phyloP scores from a whole-genome alignment of 2,113 vertebrate genomes.

The Prolemur simus region DNA sequence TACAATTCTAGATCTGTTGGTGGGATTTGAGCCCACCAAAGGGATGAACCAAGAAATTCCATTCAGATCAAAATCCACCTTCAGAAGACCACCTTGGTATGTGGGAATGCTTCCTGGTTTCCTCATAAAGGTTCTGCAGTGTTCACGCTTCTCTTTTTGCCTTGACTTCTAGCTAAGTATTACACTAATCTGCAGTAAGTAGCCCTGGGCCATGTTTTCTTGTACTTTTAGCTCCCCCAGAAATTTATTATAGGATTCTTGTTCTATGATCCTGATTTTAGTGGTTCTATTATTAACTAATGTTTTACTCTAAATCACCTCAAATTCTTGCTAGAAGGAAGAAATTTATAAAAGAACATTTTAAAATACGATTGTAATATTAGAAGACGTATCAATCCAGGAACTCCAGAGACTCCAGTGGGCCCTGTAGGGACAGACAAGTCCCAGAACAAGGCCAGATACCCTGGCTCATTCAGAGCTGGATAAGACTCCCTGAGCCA shows the following conservation, averaged over 20 bases:
- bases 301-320: neutral
- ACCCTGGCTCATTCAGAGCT: neutral
- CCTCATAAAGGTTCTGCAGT: neutral
- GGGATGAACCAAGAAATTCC: neutral
- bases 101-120: neutral
- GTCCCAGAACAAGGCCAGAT: neutral
- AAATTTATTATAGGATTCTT: neutral
- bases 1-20: neutral
- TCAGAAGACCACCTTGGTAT: neutral
- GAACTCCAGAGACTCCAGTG: neutral
- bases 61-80: neutral
- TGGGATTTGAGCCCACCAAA: neutral
- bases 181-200: neutral
- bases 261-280: neutral
- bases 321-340: slow-evolving; percentile 22
- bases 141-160: neutral
- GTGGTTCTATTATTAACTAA: neutral
- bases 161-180: neutral
- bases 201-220: neutral
- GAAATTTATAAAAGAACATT: neutral
- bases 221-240: neutral
- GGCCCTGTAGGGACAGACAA: neutral
- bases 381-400: neutral
- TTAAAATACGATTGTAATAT: neutral
- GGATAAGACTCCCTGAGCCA: neutral